phyloP scores from a whole-genome alignment of 1,140 invertebrate genomes.

The Trachymyrmex cornetzi region DNA sequence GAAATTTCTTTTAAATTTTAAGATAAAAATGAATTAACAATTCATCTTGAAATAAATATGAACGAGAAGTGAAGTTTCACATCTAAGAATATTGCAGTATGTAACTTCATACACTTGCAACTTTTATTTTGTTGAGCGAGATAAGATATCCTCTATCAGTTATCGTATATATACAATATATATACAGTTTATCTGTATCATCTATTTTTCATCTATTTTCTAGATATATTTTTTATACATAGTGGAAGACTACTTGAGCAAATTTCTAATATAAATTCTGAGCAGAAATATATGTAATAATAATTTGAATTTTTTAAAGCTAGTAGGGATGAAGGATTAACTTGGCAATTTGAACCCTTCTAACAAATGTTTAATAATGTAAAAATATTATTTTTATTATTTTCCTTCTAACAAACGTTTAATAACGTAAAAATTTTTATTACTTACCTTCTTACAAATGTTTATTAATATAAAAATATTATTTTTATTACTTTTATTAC shows the following conservation, averaged over 20 bases:
- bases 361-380: slow-evolving; percentile 67
- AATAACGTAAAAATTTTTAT: too few species aligned
- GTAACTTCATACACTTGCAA: not conserved
- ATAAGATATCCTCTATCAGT: not conserved
- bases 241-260: too few species aligned
- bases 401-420: slow-evolving; percentile 73
- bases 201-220: too few species aligned
- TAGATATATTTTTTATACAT: too few species aligned
- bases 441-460: slow-evolving; percentile 76
- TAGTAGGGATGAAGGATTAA: slow-evolving; percentile 45
- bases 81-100: not conserved
- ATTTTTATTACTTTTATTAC: too few species aligned
- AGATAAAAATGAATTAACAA: not conserved
- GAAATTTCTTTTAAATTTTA: not conserved
- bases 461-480: too few species aligned
- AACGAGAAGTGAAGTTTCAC: not conserved
- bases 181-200: too few species aligned
- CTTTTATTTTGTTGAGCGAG: not conserved
- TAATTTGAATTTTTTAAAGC: slow-evolving; percentile 71
- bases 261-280: too few species aligned
- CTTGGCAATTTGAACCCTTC: slow-evolving; percentile 81
- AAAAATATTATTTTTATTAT: too few species aligned
- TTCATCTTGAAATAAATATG: not conserved
- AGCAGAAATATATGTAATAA: slow-evolving; percentile 79
- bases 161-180: too few species aligned